Conservation (phyloP, 1,140 invertebrate species). For the honey bee (Apis mellifera) region DNA sequence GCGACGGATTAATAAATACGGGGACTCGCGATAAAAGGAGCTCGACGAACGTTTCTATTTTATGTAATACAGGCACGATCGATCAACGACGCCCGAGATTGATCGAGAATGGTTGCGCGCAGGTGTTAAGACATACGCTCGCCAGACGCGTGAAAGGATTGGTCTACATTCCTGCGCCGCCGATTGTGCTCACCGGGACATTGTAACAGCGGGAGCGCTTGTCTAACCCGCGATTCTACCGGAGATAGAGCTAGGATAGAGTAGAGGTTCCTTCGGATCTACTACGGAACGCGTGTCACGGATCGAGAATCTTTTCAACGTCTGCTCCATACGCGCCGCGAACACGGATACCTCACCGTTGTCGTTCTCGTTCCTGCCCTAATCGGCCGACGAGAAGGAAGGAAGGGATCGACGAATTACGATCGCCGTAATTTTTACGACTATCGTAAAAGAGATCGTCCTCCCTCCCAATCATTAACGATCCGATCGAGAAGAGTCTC, state of each 20-base stretch:
- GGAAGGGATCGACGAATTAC: too few species aligned
- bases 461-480: too few species aligned
- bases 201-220: slow-evolving; percentile 42
- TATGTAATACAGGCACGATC: slow-evolving; percentile 42
- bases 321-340: slow-evolving; percentile 12
- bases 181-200: slow-evolving; percentile 31
- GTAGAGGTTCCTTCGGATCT: slow-evolving; percentile 3
- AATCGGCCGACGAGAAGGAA: too few species aligned
- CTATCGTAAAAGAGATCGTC: not conserved
- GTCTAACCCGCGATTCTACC: slow-evolving; percentile 25
- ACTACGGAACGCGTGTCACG: slow-evolving; percentile 28
- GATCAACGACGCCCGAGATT: slow-evolving; percentile 40
- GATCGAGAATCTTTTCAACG: slow-evolving; percentile 43
- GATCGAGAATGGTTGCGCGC: slow-evolving; percentile 41
- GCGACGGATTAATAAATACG: slow-evolving; percentile 28
- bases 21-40: slow-evolving; percentile 23
- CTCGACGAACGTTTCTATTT: slow-evolving; percentile 47
- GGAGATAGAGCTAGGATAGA: slow-evolving; percentile 11
- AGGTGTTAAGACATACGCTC: slow-evolving; percentile 48
- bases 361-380: too few species aligned
- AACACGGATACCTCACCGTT: slow-evolving; percentile 21
- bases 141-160: slow-evolving; percentile 49
- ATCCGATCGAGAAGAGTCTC: too few species aligned
- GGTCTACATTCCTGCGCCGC: slow-evolving; percentile 49
- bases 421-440: slow-evolving; percentile 59